phyloP scores from a whole-genome alignment of 2,113 vertebrate genomes.

The Ceyx margarethae region DNA sequence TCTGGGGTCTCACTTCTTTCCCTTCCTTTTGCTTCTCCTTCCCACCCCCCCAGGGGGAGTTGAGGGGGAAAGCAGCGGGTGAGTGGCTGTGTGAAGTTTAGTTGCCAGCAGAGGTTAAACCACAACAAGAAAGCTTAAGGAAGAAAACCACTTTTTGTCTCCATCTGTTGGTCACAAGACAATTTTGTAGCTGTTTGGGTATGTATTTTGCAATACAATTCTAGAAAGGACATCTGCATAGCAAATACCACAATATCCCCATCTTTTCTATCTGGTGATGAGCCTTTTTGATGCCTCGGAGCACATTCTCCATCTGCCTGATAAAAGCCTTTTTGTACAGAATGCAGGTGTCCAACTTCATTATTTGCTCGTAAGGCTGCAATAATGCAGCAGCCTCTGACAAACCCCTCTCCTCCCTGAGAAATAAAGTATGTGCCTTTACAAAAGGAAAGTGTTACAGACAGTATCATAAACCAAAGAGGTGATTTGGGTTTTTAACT shows the following conservation, averaged over 20 bases:
- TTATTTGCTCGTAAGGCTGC: constrained; percentile 26
- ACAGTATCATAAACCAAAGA: background rate
- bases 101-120: no score
- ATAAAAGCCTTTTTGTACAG: constrained; percentile 52
- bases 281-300: constrained; percentile 29
- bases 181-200: background rate
- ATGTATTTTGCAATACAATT: background rate
- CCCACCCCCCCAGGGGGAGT: no score
- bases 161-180: constrained; percentile 32
- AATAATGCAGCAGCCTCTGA: constrained; percentile 16
- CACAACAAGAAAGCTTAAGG: background rate
- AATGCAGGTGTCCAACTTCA: constrained; percentile 44
- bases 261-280: background rate
- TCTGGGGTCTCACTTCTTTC: no score
- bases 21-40: no score
- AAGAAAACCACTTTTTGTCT: constrained; percentile 12
- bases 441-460: constrained; percentile 16
- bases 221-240: background rate
- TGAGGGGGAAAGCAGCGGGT: no score
- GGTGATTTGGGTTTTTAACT: constrained; percentile 1
- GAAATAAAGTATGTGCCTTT: constrained; percentile 9
- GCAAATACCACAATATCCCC: background rate
- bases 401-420: background rate
- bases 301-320: constrained; percentile 54
- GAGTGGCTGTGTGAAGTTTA: no score